Conservation (phyloP, 2,797 vertebrate genomes). For the Cynodonichthys magdalenae region DNA sequence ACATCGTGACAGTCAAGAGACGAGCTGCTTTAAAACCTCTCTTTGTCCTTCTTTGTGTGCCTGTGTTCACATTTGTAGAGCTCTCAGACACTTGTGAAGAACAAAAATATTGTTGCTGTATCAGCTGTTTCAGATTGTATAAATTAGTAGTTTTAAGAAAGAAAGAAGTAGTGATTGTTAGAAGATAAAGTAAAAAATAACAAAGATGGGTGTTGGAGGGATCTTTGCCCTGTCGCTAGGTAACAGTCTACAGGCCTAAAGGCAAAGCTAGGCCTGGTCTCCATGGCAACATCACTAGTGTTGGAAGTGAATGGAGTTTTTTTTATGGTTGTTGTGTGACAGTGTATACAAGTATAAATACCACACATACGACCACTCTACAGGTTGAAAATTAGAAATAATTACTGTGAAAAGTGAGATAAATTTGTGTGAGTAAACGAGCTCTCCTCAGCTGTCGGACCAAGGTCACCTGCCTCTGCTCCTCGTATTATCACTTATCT, state of each 20-base stretch:
- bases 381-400: conserved; percentile 20
- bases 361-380: conserved; percentile 20
- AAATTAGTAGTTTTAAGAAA: conserved; percentile 37
- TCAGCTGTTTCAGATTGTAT: neutral
- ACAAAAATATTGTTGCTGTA: neutral
- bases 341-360: neutral
- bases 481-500: neutral
- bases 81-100: neutral
- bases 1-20: conserved; percentile 19
- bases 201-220: conserved; percentile 10
- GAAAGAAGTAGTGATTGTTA: conserved; percentile 20
- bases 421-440: neutral
- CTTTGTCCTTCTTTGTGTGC: neutral
- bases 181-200: conserved; percentile 7
- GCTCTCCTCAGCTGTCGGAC: neutral
- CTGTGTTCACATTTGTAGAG: neutral
- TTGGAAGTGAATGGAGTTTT: conserved; percentile 70
- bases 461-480: neutral
- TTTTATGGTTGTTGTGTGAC: conserved; percentile 38
- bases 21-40: conserved; percentile 12
- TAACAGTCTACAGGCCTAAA: conserved; percentile 79
- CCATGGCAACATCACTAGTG: conserved; percentile 77
- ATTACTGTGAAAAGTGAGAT: neutral
- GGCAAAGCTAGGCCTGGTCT: conserved; percentile 75
- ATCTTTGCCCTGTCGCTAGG: conserved; percentile 78